A percentile compares a stretch with the other conserved stretches of the same genome.
phyloP scores from a whole-genome alignment of 92 coral and sea anemone species.

The Paragorgia papillata region DNA sequence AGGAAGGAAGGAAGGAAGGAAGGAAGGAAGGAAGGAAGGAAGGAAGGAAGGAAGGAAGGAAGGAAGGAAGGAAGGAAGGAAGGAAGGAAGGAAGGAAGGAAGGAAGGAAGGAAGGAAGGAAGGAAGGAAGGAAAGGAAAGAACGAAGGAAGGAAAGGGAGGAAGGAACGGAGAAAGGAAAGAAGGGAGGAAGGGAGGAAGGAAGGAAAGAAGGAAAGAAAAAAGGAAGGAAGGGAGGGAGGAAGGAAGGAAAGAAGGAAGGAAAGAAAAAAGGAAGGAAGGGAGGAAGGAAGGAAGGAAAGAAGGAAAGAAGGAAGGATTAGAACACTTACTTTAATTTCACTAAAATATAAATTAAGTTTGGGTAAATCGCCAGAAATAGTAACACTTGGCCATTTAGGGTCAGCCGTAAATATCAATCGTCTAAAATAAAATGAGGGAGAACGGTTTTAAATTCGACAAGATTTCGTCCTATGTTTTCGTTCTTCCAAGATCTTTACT shows the following conservation, averaged over 20 bases:
- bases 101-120: not conserved
- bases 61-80: not conserved
- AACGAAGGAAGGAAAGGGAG: not conserved
- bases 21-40: constrained; percentile 1
- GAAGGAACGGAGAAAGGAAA: no score
- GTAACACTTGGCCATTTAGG: constrained; percentile 93
- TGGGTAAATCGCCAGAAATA: constrained; percentile 82
- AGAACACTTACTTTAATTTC: constrained; percentile 75
- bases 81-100: not conserved
- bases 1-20: constrained; percentile 1
- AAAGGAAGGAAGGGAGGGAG: not conserved
- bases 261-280: not conserved
- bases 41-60: not conserved
- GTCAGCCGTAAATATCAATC: constrained; percentile 90
- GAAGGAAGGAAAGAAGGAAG: constrained; percentile 30
- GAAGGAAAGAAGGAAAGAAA: not conserved
- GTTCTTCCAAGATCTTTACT: not conserved
- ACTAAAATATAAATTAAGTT: constrained; percentile 81
- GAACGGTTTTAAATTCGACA: not conserved
- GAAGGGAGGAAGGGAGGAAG: not conserved
- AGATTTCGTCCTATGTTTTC: not conserved
- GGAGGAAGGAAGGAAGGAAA: not conserved
- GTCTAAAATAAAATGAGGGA: constrained; percentile 52
- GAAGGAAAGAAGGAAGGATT: not conserved
- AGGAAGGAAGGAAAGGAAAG: not conserved